phyloP scores from a whole-genome alignment of 2,888 invertebrate genomes.

The Eudemis profundana region DNA sequence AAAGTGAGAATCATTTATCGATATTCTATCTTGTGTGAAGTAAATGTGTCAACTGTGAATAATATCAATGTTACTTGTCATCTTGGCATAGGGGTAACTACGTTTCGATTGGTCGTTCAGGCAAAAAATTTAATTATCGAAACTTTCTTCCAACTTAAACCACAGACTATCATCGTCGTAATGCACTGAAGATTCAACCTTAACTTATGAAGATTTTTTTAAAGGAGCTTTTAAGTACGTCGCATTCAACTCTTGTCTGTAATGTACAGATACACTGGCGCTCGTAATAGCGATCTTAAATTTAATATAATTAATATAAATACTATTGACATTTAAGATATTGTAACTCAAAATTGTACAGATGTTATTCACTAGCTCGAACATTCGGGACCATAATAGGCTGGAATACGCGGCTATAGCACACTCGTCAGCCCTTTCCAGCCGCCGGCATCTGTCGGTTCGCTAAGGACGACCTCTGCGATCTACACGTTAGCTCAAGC shows the following conservation, averaged over 20 bases:
- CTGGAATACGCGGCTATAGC: not conserved
- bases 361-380: slow-evolving; percentile 47
- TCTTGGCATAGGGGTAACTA: slow-evolving; percentile 58
- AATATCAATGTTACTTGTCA: slow-evolving; percentile 62
- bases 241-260: not conserved
- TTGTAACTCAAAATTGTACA: slow-evolving; percentile 37
- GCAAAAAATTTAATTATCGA: not conserved
- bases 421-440: slow-evolving; percentile 10
- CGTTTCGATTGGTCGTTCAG: not conserved
- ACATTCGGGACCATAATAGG: slow-evolving; percentile 52
- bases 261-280: slow-evolving; percentile 39
- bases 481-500: slow-evolving; percentile 12
- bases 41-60: slow-evolving; percentile 52
- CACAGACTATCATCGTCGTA: not conserved
- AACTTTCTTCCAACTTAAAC: not conserved
- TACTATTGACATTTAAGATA: slow-evolving; percentile 23
- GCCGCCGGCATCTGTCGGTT: not conserved
- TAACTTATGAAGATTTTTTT: not conserved
- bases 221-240: not conserved
- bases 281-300: slow-evolving; percentile 51
- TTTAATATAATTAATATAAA: slow-evolving; percentile 12
- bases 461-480: not conserved
- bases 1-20: not conserved
- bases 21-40: slow-evolving; percentile 15
- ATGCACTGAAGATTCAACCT: no score